Evolutionary conservation across 1,140 invertebrate species (phyloP), one percentile per base, ranked within the genome.

Genomic region (Lethrus apterus): DNA sequence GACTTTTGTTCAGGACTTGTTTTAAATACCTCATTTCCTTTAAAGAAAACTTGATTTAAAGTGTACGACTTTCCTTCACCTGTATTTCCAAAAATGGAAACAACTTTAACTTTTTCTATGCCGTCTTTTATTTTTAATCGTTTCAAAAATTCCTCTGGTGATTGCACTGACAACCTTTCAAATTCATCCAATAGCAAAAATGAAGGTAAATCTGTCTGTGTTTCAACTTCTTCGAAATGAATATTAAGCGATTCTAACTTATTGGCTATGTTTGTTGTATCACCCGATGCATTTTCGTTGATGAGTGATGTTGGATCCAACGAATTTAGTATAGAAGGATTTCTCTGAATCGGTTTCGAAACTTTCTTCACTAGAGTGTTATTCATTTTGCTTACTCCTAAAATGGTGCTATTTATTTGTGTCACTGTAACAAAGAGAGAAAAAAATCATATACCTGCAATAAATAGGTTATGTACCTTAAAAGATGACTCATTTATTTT

Each of bases 11-110:
- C 73, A 1, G 75, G 66, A 10, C 83, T 86, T 0, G 86, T 89
- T 47, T 72, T 70, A 65, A 90, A 90, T 1, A 89, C 71, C 66
- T 87, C 79, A 51, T 75, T 63, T 0, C 84, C 84, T 56, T 76
- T 66, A 62, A 89, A 91, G 60, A 92, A 89, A 10, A 79, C 78
- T 53, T 88, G 75, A 68, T 92, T 92, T 43, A 91, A 63, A 0
- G 85, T 88, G 54, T 84, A 75, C 24, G 86, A 90, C 67, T 91
- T 91, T 1, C 87, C 87, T 70, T 90, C 86, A 0, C 87, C 86
- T 1, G 86, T 89, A 57, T 88, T 90, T 1, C 89, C 89, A 73
- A 91, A 88, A 59, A 92, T 88, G 2, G 87, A 87, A 1, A 91
- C 78, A 13, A 91, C 86, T 71, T 90, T 91, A 1, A 89, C 77